Percentiles rank a stretch among this genome's conserved stretches.
Conservation (phyloP, 1,140 invertebrate species). For the Zaprionus tsacasi region DNA sequence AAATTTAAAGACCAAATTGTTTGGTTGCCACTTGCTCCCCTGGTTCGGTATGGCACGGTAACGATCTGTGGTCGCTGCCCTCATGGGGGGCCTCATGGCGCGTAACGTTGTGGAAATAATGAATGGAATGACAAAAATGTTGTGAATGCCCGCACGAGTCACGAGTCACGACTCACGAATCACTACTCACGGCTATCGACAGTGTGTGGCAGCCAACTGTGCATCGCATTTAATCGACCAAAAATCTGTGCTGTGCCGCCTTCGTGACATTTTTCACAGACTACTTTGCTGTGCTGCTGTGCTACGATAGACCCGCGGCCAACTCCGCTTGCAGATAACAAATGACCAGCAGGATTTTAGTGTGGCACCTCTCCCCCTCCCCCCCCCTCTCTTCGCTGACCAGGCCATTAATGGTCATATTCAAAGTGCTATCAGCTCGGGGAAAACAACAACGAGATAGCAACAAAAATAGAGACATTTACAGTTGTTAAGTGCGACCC, state of each 20-base stretch:
- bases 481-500: constrained; percentile 13
- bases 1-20: constrained; percentile 63
- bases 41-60: constrained; percentile 7
- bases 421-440: constrained; percentile 2
- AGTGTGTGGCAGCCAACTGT: neutral
- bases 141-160: neutral
- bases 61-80: constrained; percentile 12
- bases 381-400: neutral
- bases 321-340: constrained; percentile 9
- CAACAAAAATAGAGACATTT: constrained; percentile 36
- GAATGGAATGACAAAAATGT: constrained; percentile 53
- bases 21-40: constrained; percentile 40
- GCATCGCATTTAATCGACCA: constrained; percentile 39
- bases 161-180: neutral
- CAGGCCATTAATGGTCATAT: constrained; percentile 42
- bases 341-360: constrained; percentile 1
- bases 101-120: constrained; percentile 70
- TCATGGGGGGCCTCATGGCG: constrained; percentile 36
- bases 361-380: neutral
- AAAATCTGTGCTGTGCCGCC: constrained; percentile 47
- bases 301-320: constrained; percentile 6
- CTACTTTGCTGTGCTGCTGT: constrained; percentile 1
- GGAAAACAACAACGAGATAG: constrained; percentile 23
- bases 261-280: constrained; percentile 61
- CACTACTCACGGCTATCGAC: neutral